Conservation (phyloP, 2,797 vertebrate genomes). For the Anolis apletophallus region DNA sequence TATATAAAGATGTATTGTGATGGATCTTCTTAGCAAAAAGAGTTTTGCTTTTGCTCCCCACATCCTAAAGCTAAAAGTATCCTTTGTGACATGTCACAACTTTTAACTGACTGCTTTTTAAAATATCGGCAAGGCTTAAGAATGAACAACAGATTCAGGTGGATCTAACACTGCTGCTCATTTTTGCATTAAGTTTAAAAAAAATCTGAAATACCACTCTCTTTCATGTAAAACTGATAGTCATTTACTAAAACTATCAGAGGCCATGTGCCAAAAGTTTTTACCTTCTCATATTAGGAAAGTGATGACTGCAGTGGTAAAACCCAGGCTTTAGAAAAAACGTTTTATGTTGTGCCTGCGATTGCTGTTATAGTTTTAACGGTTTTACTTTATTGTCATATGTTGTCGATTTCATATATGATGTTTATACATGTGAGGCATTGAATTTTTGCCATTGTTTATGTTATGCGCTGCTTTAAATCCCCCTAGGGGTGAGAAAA, state of each 20-base stretch:
- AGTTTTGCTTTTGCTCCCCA: not conserved
- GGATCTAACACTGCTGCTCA: not conserved
- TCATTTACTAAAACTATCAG: not conserved
- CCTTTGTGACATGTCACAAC: not conserved
- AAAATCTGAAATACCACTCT: not conserved
- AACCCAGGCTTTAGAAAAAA: not conserved
- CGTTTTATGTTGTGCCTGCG: too few species aligned
- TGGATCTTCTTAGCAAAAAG: not conserved
- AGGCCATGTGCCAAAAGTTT: not conserved
- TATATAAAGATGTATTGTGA: not conserved
- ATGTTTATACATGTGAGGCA: too few species aligned
- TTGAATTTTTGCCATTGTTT: too few species aligned
- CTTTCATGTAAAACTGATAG: too few species aligned
- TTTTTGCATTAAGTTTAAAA: not conserved
- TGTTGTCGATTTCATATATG: too few species aligned
- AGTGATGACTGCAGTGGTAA: not conserved
- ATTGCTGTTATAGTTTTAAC: too few species aligned
- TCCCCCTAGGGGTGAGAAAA: too few species aligned
- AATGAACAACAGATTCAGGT: slow-evolving; percentile 1
- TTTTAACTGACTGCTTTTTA: not conserved
- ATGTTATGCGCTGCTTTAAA: too few species aligned
- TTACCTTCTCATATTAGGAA: not conserved
- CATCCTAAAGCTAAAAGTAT: not conserved
- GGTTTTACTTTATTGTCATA: too few species aligned
- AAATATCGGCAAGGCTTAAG: not conserved